Base-by-base conservation (phyloP, 35 echinoderm and acorn worm genomes). In the Antedon bifida region DNA sequence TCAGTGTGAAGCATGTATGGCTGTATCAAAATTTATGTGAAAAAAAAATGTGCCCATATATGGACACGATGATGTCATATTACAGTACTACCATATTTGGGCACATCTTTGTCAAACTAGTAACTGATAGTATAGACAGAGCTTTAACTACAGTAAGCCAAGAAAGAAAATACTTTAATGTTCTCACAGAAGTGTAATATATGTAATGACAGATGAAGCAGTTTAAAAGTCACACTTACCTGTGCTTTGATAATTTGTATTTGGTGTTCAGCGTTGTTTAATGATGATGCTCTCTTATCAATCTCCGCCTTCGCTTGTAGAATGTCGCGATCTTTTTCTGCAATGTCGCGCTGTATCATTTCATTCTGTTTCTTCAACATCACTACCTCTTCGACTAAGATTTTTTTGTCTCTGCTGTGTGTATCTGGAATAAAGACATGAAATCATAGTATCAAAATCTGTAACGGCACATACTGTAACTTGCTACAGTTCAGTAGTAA, bases 351-450 rank as follows among this genome's bases (percentile, higher is more conserved):
- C 38, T 89, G 84, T 30, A 89, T 90, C 85, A 89, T 90, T 30
- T 97, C 94, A 34, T 89, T 90, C 84, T 90, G 94, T 79, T 97
- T 97, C 85, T 97, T 97, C 75, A 97, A 76, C 39, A 85, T 88
- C 0, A 97, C 94, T 11, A 97, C 80, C 46, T 97, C 94, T 36
- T 97, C 94, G 30, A 97, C 94, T 34, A 97, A 75, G 3, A 97
- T 76, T 90, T 88, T 97, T 85, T 97, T 97, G 46, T 97, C 94
- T 32, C 94, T 83, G 29, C 36, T 75, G 46, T 92, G 90, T 78
- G 86, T 97, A n/a, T 97, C 94, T 97, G 45, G 13, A 29, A 78
- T 11, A 42, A 42, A 7, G 38, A 4, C 38, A 42, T 42, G 4
- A 42, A 42, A 42, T 4, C 5, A 7, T n/a, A n/a, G n/a, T n/a